Evolutionary conservation across 2,113 vertebrate genomes (phyloP), one percentile per base, ranked within the genome.

Genomic region (Asarcornis scutulata): DNA sequence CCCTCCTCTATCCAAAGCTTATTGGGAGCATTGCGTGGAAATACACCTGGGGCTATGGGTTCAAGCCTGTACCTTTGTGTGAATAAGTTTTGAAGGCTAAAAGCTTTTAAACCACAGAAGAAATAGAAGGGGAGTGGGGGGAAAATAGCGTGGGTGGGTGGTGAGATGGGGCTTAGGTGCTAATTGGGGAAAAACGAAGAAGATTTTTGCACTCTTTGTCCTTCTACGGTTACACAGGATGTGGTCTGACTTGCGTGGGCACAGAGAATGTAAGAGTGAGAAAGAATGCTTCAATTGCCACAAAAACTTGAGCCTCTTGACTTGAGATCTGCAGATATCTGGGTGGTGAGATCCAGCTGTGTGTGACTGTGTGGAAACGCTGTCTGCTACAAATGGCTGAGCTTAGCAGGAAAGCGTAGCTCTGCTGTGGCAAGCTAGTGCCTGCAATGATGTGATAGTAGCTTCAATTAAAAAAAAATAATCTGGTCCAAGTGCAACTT

Each of bases 381-480:
- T 7, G 48, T 9, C 58, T 56, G 77, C 63, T 31, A 2, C 58
- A 9, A 31, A 12, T 1, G 23, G 48, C 75, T 89, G 81, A 64
- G 75, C 32, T 25, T 17, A 5, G 53, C 46, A 62, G 81, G 60
- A 2, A n/a, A 52, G 50, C 0, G 6, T 13, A 11, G 44, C 31
- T 66, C 36, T 29, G 46, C 85, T 44, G 46, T 23, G 50, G 73
- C 38, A 9, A n/a, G 44, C 13, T 2, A 17, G 42, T 26, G 38
- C 38, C 25, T 11, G 2, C 12, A 7, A 1, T 4, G 26, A 20
- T 13, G 42, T 6, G 42, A 25, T 3, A 10, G 73, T 18, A 21
- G 38, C 72, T 79, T 32, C 16, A 26, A 25, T 14, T 25, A 8
- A 27, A 25, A 58, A 62, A 29, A 29, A 48, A 40, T 11, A 48